Evolutionary conservation across 2,797 vertebrate genomes (phyloP).

Genomic region (Pantherophis alleghaniensis): DNA sequence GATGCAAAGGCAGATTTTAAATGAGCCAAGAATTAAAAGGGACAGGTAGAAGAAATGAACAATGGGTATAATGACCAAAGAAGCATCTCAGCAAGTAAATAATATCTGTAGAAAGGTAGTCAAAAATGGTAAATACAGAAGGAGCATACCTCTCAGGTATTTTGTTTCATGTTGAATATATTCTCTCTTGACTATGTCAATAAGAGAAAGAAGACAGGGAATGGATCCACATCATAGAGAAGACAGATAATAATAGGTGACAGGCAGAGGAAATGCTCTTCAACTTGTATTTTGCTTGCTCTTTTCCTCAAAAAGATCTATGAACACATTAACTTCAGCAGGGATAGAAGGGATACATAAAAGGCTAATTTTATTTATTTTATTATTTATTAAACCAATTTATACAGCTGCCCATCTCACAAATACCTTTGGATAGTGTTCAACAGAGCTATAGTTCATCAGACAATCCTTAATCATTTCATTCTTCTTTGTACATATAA

Average conservation of each 20-base stretch:
- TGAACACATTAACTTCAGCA: neutral
- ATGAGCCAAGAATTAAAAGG: neutral
- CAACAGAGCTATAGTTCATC: neutral
- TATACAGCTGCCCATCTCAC: neutral
- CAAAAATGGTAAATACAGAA: neutral
- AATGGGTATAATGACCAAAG: neutral
- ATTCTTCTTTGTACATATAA: neutral
- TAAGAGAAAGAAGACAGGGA: neutral
- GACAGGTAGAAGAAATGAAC: neutral
- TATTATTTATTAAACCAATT: neutral
- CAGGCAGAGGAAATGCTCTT: neutral
- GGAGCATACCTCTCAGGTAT: neutral
- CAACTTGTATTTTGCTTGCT: neutral
- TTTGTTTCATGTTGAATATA: neutral
- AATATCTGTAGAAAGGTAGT: neutral
- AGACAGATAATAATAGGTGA: neutral
- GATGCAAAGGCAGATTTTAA: neutral
- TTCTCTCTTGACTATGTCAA: neutral
- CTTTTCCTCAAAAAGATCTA: neutral
- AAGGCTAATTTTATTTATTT: neutral
- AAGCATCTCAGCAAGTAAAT: neutral
- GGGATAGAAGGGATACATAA: neutral
- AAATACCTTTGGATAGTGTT: neutral
- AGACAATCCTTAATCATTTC: neutral
- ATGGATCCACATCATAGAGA: neutral